Evolutionary conservation across 2,797 vertebrate species (phyloP).

Genomic region (Sebastiscus albofasciatus): DNA sequence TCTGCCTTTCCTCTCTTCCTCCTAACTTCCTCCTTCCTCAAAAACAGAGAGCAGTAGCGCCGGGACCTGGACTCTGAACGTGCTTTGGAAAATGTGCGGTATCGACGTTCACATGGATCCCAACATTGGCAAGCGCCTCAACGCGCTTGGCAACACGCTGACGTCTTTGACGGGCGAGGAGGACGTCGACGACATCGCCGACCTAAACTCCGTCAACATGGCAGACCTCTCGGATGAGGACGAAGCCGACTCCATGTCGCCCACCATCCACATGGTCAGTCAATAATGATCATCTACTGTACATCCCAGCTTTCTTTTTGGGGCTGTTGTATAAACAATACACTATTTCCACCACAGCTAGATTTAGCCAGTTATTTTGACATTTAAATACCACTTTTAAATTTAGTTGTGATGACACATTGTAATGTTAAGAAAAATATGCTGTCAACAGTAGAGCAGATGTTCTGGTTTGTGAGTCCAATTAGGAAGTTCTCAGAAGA

Average conservation of each 20-base stretch:
- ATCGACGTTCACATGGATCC: slow-evolving; percentile 99
- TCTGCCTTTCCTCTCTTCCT: not conserved
- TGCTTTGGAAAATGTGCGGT: slow-evolving; percentile 99
- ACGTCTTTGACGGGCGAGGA: slow-evolving; percentile 97
- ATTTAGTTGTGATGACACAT: not conserved
- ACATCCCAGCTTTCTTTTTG: not conserved
- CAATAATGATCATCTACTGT: not conserved
- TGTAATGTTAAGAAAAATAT: not conserved
- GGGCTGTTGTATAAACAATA: not conserved
- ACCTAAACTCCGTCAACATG: slow-evolving; percentile 93
- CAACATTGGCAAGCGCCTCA: slow-evolving; percentile 97
- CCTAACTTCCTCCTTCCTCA: not conserved
- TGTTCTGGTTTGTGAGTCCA: not conserved
- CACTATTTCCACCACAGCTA: not conserved
- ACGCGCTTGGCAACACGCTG: slow-evolving; percentile 95
- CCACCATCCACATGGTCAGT: slow-evolving; percentile 91
- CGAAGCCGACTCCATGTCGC: slow-evolving; percentile 92
- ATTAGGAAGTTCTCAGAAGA: not conserved
- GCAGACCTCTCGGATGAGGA: slow-evolving; percentile 96
- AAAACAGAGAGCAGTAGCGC: slow-evolving; percentile 94
- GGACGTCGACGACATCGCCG: slow-evolving; percentile 93
- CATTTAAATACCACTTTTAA: not conserved
- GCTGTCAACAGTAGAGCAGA: not conserved
- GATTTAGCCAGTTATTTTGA: not conserved
- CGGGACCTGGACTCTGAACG: slow-evolving; percentile 98